A percentile compares a stretch with the other conserved stretches of the same genome.
Evolutionary conservation across 2,797 vertebrate genomes (phyloP).

Genomic region (Cygnus olor): DNA sequence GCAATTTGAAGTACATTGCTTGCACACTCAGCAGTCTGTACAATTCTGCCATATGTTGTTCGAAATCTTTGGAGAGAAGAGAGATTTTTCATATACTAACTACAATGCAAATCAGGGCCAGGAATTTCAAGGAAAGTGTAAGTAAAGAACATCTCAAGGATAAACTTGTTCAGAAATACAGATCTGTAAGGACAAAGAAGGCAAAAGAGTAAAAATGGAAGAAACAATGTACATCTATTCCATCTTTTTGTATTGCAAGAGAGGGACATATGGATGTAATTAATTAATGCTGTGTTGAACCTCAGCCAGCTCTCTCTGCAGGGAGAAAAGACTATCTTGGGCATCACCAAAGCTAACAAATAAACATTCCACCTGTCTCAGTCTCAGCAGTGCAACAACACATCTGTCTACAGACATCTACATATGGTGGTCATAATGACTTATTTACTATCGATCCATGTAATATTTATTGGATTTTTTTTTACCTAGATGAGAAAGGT

Average conservation of each 20-base stretch:
- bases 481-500: neutral
- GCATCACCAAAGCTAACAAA: neutral
- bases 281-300: neutral
- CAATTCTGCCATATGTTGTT: neutral
- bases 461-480: neutral
- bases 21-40: neutral
- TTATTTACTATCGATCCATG: neutral
- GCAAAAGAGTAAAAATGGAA: neutral
- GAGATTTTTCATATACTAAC: neutral
- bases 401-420: neutral
- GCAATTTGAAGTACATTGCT: neutral
- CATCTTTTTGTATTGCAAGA: neutral
- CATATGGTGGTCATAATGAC: neutral
- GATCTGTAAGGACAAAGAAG: neutral
- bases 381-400: neutral
- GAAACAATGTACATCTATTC: neutral
- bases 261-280: accelerated
- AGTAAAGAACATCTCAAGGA: neutral
- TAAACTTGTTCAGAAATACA: neutral
- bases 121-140: neutral
- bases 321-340: neutral
- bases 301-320: neutral
- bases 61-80: neutral
- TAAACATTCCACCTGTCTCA: neutral
- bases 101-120: neutral